These are phyloP conservation scores for Drosophila navojoa DNA, from an alignment of 1,140 invertebrate genomes.

Conservation along the genomic window DNA sequence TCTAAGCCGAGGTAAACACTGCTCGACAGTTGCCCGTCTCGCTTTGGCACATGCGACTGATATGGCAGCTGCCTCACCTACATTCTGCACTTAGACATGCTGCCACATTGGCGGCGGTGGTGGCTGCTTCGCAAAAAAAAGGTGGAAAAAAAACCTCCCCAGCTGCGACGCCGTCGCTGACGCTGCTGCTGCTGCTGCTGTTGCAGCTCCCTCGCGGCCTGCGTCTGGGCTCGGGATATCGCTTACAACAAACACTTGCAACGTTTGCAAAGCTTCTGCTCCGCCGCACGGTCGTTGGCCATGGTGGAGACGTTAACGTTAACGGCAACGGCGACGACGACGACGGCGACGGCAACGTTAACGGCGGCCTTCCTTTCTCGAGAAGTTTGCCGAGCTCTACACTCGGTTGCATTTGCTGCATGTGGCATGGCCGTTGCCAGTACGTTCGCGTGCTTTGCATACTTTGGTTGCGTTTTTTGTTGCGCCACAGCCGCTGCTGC, in stretches of 20 bases:
- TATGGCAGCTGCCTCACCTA: slow-evolving; percentile 67
- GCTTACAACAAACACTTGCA: slow-evolving; percentile 78
- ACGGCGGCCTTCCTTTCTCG: slow-evolving; percentile 63
- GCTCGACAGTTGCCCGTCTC: slow-evolving; percentile 39
- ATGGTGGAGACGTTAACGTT: slow-evolving; percentile 14
- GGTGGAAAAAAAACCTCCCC: slow-evolving; percentile 20
- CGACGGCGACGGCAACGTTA: slow-evolving; percentile 48
- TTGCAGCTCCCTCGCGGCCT: slow-evolving; percentile 51
- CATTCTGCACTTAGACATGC: slow-evolving; percentile 72
- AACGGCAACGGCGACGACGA: background rate
- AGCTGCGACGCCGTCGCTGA: slow-evolving; percentile 22
- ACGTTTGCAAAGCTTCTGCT: slow-evolving; percentile 65
- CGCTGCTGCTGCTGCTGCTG: slow-evolving; percentile 13
- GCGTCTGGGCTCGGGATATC: slow-evolving; percentile 60
- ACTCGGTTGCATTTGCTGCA: slow-evolving; percentile 48
- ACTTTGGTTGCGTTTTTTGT: slow-evolving; percentile 82
- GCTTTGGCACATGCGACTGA: slow-evolving; percentile 57
- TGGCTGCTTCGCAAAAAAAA: slow-evolving; percentile 47
- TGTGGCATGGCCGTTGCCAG: slow-evolving; percentile 61
- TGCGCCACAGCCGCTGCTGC: slow-evolving; percentile 30
- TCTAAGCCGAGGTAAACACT: slow-evolving; percentile 80
- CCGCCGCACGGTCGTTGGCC: slow-evolving; percentile 53
- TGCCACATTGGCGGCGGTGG: slow-evolving; percentile 50
- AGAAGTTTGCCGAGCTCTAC: slow-evolving; percentile 63
- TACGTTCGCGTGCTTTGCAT: slow-evolving; percentile 84